A percentile compares a stretch with the other conserved stretches of the same genome.
These are phyloP conservation scores for Glaucopsyche alexis DNA, from an alignment of 2,888 invertebrate genomes.

Conservation along the genomic window DNA sequence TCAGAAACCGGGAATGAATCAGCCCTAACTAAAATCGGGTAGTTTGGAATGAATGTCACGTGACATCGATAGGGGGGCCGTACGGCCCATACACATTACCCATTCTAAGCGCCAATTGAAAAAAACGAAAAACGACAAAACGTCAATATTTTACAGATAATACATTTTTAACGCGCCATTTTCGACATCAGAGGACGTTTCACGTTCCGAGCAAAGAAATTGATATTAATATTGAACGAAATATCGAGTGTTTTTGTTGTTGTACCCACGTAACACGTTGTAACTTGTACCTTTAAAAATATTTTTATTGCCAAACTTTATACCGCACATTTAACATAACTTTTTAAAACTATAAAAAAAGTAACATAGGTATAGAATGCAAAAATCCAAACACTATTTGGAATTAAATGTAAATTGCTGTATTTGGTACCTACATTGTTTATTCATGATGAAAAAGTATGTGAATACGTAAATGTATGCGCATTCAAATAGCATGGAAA, in stretches of 20 bases:
- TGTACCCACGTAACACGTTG: too few relatives aligned
- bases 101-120: slow-evolving; percentile 45
- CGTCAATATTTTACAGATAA: slow-evolving; percentile 28
- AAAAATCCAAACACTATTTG: background rate
- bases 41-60: slow-evolving; percentile 74
- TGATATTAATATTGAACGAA: slow-evolving; percentile 3
- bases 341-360: background rate
- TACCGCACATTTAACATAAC: background rate
- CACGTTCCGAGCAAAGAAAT: slow-evolving; percentile 5
- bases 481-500: slow-evolving; percentile 11
- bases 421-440: background rate
- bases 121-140: slow-evolving; percentile 26
- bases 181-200: background rate
- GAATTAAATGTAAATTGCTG: background rate
- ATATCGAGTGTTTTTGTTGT: background rate
- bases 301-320: background rate
- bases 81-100: slow-evolving; percentile 51
- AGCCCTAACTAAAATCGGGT: background rate
- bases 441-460: slow-evolving; percentile 12
- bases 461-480: background rate
- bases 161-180: slow-evolving; percentile 23
- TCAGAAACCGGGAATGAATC: background rate
- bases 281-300: background rate
- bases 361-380: background rate
- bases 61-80: slow-evolving; percentile 44